Percentiles rank a stretch among this genome's conserved stretches.
phyloP scores from a whole-genome alignment of 2,888 invertebrate species.

The Coremacera marginata region DNA sequence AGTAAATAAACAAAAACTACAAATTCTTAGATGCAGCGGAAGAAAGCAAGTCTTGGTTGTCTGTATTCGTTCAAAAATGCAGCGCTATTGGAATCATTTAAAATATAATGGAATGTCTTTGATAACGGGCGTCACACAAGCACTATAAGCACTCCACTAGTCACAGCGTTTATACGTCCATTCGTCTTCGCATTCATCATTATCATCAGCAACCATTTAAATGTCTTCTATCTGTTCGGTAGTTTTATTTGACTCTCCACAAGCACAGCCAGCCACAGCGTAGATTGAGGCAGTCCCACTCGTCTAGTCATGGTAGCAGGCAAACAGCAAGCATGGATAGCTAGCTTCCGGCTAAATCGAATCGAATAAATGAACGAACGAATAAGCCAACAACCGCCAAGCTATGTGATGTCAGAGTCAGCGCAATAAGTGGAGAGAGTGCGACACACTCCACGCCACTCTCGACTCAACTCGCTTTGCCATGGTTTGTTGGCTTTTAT shows the following conservation, averaged over 20 bases:
- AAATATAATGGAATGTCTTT: background rate
- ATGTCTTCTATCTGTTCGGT: slow-evolving; percentile 20
- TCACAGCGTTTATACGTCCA: background rate
- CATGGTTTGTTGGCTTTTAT: slow-evolving; percentile 11
- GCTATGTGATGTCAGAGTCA: background rate
- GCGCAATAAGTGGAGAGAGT: background rate
- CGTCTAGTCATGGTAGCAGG: slow-evolving; percentile 54
- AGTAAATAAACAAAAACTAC: background rate
- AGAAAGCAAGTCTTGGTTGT: background rate
- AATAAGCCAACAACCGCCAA: background rate
- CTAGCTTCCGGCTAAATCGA: background rate
- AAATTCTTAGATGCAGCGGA: background rate
- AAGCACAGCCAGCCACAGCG: background rate
- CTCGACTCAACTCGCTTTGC: background rate
- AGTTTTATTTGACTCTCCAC: slow-evolving; percentile 16
- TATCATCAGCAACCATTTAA: slow-evolving; percentile 14
- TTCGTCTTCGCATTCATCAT: background rate
- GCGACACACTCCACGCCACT: background rate
- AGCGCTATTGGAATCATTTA: background rate
- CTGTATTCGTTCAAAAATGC: background rate
- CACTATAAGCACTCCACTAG: background rate
- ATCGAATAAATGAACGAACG: background rate
- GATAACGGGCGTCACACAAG: background rate
- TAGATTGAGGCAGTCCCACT: slow-evolving; percentile 59
- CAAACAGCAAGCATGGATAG: slow-evolving; percentile 43